Percentiles rank a stretch among this genome's conserved stretches.
Conservation (phyloP, 2,113 vertebrate genomes). For the Formicarius rufipectus region DNA sequence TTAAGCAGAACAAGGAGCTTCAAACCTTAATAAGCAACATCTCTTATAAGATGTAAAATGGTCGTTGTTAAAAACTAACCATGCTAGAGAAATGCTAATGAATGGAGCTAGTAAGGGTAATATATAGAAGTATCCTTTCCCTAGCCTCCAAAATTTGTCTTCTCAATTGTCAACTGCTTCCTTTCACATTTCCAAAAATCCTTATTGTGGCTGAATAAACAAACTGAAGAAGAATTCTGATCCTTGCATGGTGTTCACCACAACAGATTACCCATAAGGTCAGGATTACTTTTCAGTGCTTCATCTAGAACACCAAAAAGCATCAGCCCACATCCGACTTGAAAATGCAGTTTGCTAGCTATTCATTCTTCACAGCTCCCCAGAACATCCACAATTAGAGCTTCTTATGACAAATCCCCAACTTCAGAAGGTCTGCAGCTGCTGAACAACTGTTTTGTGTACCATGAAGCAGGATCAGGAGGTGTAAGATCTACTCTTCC, state of each 20-base stretch:
- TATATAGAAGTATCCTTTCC: background rate
- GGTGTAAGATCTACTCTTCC: background rate
- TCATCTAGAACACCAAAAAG: background rate
- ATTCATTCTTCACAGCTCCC: background rate
- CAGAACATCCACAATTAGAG: background rate
- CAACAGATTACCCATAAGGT: background rate
- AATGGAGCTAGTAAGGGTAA: background rate
- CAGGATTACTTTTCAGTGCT: background rate
- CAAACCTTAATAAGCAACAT: background rate
- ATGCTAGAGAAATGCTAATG: background rate
- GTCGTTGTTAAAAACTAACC: background rate
- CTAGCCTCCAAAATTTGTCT: background rate
- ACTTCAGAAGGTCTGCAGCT: background rate
- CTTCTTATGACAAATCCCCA: background rate
- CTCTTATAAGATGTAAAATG: background rate
- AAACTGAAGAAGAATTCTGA: background rate
- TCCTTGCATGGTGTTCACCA: background rate
- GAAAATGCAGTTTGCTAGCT: background rate
- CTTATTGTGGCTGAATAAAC: background rate
- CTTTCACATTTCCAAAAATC: background rate
- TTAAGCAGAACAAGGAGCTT: background rate
- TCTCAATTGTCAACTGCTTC: background rate
- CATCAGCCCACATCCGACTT: background rate
- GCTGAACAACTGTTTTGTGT: background rate
- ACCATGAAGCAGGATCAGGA: background rate